Conservation (phyloP, 2,797 vertebrate genomes). For the Glyptemys insculpta region DNA sequence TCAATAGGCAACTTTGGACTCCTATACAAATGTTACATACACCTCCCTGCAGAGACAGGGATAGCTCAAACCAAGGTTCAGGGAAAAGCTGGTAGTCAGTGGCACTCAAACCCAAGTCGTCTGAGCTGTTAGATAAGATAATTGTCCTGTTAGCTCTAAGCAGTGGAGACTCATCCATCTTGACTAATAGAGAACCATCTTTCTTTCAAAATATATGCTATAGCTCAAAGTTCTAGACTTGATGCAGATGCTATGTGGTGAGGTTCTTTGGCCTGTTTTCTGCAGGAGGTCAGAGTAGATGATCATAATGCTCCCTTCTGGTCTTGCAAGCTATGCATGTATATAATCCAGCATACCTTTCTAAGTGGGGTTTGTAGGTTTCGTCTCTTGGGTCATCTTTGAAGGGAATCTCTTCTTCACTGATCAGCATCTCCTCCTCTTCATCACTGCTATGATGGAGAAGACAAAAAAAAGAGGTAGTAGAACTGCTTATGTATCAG, state of each 20-base stretch:
- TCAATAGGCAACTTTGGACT: not conserved
- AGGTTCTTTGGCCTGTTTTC: not conserved
- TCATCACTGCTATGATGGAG: conserved; percentile 81
- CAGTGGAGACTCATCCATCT: not conserved
- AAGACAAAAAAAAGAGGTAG: conserved; percentile 45
- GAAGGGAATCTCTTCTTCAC: conserved; percentile 95
- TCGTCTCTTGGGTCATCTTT: conserved; percentile 96
- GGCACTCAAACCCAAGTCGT: not conserved
- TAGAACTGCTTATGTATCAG: not conserved
- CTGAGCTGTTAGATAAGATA: not conserved
- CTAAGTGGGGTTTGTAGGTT: conserved; percentile 94
- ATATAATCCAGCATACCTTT: conserved; percentile 82
- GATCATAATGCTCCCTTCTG: accelerated
- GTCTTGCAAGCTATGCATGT: not conserved
- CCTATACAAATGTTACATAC: not conserved
- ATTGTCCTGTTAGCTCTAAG: not conserved
- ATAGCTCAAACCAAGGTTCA: not conserved
- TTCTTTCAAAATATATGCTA: not conserved
- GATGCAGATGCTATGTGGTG: not conserved
- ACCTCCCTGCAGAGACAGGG: not conserved
- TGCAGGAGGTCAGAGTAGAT: not conserved
- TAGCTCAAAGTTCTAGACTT: not conserved
- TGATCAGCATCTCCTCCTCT: conserved; percentile 91
- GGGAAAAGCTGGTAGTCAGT: not conserved
- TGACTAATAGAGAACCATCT: not conserved